phyloP scores from a whole-genome alignment of 2,888 invertebrate species.

The Thecocarcelia acutangulata region DNA sequence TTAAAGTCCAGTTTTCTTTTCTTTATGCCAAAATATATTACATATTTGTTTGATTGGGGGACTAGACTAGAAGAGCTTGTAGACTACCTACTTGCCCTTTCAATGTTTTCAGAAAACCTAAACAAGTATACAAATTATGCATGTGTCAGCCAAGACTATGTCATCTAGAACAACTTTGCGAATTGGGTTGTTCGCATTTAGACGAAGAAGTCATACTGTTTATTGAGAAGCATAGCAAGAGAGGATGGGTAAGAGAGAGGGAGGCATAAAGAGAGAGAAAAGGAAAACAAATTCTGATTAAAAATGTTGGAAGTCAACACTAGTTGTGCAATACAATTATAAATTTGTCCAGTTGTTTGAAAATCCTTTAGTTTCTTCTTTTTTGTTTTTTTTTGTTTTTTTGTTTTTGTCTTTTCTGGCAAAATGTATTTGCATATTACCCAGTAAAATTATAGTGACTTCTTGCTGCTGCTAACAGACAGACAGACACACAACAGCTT shows the following conservation, averaged over 20 bases:
- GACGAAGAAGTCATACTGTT: slow-evolving; percentile 52
- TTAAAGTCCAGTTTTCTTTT: too few relatives aligned
- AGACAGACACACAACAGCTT: not conserved
- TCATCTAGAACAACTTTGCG: too few relatives aligned
- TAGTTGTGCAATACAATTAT: slow-evolving; percentile 75
- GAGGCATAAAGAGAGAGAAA: slow-evolving; percentile 59
- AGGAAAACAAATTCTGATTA: slow-evolving; percentile 67
- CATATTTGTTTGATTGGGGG: too few relatives aligned
- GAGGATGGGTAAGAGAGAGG: slow-evolving; percentile 39
- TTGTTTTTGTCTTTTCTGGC: slow-evolving; percentile 56
- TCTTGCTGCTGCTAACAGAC: slow-evolving; percentile 55
- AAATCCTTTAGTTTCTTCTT: slow-evolving; percentile 55
- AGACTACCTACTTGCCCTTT: too few relatives aligned
- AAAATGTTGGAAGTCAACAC: slow-evolving; percentile 68
- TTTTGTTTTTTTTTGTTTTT: too few relatives aligned
- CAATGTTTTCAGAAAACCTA: too few relatives aligned
- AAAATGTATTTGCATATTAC: slow-evolving; percentile 73
- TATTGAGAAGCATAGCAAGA: slow-evolving; percentile 49
- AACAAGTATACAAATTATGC: too few relatives aligned
- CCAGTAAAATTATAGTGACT: slow-evolving; percentile 66
- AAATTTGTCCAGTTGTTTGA: slow-evolving; percentile 75
- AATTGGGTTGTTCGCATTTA: too few relatives aligned
- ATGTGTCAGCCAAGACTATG: too few relatives aligned
- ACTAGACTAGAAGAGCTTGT: too few relatives aligned
- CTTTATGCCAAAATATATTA: too few relatives aligned